Conservation (phyloP, 2,797 vertebrate genomes). For the Muscicapa comitata region DNA sequence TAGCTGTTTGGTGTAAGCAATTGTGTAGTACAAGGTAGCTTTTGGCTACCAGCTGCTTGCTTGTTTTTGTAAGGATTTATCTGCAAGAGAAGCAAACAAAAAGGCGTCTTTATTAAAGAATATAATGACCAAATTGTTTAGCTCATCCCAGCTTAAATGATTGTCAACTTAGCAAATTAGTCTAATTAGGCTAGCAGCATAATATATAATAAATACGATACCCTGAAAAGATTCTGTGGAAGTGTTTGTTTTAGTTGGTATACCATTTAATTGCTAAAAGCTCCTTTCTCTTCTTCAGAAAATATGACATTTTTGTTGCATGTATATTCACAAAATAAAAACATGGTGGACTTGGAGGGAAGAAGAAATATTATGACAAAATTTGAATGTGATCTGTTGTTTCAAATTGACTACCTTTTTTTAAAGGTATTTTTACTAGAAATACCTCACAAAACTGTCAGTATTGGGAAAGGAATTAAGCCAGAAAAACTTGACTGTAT, state of each 20-base stretch:
- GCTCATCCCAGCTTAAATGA: background rate
- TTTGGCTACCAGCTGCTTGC: conserved; percentile 25
- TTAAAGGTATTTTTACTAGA: background rate
- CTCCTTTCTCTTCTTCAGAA: conserved; percentile 1
- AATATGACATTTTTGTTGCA: background rate
- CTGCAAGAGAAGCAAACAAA: background rate
- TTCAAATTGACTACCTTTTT: background rate
- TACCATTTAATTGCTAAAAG: background rate
- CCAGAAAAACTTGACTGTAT: background rate
- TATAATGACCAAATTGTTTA: background rate
- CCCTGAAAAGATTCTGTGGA: background rate
- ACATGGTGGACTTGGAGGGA: background rate
- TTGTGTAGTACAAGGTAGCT: conserved; percentile 8
- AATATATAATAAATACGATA: background rate
- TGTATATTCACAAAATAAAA: background rate
- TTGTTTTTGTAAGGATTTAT: conserved; percentile 55
- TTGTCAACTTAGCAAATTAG: conserved; percentile 19
- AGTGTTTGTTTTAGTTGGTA: background rate
- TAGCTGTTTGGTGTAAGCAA: conserved; percentile 49
- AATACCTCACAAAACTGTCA: conserved; percentile 32
- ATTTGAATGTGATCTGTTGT: background rate
- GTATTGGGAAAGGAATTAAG: conserved; percentile 8
- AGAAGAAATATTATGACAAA: background rate
- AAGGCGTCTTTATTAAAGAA: background rate
- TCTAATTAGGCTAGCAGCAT: background rate